phyloP scores from a whole-genome alignment of 2,113 vertebrate genomes.

The Sturnira hondurensis region DNA sequence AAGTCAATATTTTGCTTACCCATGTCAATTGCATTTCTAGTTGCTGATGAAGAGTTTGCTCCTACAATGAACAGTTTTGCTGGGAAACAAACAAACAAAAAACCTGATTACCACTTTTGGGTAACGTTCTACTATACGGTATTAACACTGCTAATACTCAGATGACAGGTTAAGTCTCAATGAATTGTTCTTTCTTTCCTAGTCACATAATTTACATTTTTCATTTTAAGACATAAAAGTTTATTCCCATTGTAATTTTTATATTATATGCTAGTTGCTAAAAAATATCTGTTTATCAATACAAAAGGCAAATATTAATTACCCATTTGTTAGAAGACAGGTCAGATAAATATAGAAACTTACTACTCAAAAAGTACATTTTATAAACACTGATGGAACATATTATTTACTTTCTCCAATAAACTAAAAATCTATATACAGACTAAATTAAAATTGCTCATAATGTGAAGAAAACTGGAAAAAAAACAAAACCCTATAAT shows the following conservation, averaged over 20 bases:
- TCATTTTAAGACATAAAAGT: constrained; percentile 17
- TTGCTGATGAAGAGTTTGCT: constrained; percentile 86
- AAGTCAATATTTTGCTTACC: constrained; percentile 84
- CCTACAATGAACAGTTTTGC: constrained; percentile 94
- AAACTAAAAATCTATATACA: constrained; percentile 28
- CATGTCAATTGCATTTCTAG: constrained; percentile 90
- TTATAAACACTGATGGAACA: neutral
- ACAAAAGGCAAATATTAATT: constrained; percentile 35
- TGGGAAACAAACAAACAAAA: constrained; percentile 77
- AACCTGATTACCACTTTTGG: neutral
- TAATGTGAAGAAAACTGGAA: neutral
- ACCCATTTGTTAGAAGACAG: neutral
- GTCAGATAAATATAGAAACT: neutral
- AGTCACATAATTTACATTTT: neutral
- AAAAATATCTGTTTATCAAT: constrained; percentile 27
- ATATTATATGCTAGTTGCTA: constrained; percentile 17
- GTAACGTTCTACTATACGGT: neutral
- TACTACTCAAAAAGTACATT: neutral
- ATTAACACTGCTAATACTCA: neutral
- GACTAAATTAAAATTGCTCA: neutral
- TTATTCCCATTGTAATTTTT: neutral
- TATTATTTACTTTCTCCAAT: neutral
- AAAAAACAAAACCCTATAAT: neutral
- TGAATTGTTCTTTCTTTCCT: constrained; percentile 6
- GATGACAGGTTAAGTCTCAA: neutral